Conservation (phyloP, 2,888 invertebrate genomes). For the Drosophila paramelanica region DNA sequence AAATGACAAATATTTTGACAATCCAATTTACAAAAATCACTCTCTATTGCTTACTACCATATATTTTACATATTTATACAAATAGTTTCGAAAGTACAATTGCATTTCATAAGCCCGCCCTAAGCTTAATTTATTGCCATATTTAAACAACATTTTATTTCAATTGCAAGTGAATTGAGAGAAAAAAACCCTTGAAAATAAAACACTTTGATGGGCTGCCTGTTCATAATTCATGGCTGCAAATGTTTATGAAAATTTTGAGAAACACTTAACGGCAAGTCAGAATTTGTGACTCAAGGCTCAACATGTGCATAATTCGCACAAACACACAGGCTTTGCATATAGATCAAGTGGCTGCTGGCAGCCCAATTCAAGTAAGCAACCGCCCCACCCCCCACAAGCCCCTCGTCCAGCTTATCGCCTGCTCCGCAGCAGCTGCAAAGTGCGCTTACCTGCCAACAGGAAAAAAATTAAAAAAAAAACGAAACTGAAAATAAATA, state of each 20-base stretch:
- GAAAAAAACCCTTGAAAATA: conserved; percentile 9
- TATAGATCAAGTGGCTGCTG: conserved; percentile 62
- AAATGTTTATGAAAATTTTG: conserved; percentile 67
- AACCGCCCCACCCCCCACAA: neutral
- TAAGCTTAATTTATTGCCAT: conserved; percentile 40
- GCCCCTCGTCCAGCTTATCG: conserved; percentile 63
- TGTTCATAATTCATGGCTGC: conserved; percentile 48
- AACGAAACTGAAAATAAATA: conserved; percentile 30
- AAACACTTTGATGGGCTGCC: conserved; percentile 25
- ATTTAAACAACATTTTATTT: conserved; percentile 27
- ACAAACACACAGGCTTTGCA: conserved; percentile 48
- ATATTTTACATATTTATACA: too few species aligned
- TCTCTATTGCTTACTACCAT: too few species aligned
- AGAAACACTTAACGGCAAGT: conserved; percentile 33
- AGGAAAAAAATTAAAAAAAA: conserved; percentile 16
- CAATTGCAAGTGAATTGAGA: conserved; percentile 17
- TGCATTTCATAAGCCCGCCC: neutral
- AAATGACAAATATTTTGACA: too few species aligned
- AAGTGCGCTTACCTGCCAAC: conserved; percentile 69
- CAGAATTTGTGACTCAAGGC: conserved; percentile 39
- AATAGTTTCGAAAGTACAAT: too few species aligned
- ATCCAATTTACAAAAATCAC: too few species aligned
- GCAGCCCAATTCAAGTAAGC: conserved; percentile 9
- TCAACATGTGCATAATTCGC: conserved; percentile 73
- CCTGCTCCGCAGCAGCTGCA: conserved; percentile 61